These are phyloP conservation scores for Echinometra lucunter DNA, from an alignment of 53 echinoderm and acorn worm genomes.

Conservation along the genomic window DNA sequence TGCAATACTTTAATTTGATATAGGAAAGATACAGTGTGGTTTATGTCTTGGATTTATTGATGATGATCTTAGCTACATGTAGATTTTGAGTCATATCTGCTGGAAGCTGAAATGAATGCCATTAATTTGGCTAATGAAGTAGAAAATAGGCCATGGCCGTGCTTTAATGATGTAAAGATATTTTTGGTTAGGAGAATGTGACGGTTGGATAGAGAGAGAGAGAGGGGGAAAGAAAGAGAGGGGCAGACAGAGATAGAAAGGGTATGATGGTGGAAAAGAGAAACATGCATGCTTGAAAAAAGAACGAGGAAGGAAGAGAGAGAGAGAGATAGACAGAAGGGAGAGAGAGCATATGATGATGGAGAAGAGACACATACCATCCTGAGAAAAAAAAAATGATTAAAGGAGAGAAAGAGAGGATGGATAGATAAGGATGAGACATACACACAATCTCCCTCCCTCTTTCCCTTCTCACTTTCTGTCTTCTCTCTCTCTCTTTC, in stretches of 20 bases:
- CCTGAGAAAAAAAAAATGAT: neutral
- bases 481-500: neutral
- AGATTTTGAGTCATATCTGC: neutral
- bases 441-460: neutral
- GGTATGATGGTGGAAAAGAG: neutral
- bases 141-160: neutral
- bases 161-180: neutral
- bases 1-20: neutral
- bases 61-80: neutral
- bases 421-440: neutral
- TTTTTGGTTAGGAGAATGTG: neutral
- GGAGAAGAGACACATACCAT: no score
- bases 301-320: neutral
- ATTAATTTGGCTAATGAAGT: neutral
- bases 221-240: neutral
- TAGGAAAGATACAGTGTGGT: neutral
- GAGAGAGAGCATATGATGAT: neutral
- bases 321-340: neutral
- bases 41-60: neutral
- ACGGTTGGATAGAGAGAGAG: neutral
- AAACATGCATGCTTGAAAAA: neutral
- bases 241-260: neutral
- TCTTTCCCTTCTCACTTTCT: neutral
- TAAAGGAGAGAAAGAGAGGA: neutral
- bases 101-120: neutral